phyloP scores from a whole-genome alignment of 1,140 invertebrate species.

The Bombus consobrinus region DNA sequence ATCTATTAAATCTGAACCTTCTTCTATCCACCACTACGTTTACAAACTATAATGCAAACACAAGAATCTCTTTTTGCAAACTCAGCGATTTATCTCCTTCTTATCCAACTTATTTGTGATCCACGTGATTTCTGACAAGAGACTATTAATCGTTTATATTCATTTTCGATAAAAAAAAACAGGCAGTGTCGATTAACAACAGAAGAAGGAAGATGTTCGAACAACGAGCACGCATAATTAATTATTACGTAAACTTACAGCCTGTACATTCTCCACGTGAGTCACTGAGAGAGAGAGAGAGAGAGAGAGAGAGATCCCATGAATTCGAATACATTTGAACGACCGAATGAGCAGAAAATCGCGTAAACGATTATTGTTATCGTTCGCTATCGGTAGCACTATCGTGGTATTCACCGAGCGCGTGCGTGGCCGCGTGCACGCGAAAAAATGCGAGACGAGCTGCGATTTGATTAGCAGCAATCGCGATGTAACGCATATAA shows the following conservation, averaged over 20 bases:
- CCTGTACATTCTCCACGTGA: background rate
- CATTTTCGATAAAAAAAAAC: background rate
- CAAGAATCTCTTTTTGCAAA: background rate
- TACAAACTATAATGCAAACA: background rate
- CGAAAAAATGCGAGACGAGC: background rate
- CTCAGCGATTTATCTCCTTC: background rate
- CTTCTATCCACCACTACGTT: background rate
- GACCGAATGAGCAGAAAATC: conserved; percentile 21
- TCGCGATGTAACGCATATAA: background rate
- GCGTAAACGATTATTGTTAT: conserved; percentile 34
- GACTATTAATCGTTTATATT: too few relatives aligned
- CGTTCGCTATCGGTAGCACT: conserved; percentile 6
- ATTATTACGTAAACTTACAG: conserved; percentile 38
- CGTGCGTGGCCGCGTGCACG: background rate
- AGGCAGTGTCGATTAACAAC: background rate
- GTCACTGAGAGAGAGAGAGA: background rate
- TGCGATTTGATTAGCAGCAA: background rate
- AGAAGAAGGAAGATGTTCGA: background rate
- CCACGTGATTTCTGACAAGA: background rate
- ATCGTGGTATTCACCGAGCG: background rate
- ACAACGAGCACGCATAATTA: background rate
- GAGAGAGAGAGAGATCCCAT: background rate
- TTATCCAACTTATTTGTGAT: background rate
- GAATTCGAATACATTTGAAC: background rate
- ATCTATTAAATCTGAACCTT: background rate